Evolutionary conservation across 2,888 invertebrate genomes (phyloP).

Genomic region (Epirrhoe alternata): DNA sequence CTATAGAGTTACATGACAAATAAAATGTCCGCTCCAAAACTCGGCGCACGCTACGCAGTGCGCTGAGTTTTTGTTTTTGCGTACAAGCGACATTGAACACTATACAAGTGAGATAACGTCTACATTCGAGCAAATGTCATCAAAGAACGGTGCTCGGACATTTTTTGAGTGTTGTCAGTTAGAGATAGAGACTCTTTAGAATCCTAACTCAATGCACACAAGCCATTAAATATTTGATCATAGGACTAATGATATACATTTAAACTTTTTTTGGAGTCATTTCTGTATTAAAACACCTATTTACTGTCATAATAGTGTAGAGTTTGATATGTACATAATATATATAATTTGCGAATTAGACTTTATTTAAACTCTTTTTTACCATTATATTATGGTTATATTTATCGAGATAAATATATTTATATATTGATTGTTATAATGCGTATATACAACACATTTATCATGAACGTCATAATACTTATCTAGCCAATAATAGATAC

Average conservation of each 20-base stretch:
- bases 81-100: no score
- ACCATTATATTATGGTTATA: neutral
- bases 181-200: no score
- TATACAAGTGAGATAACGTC: no score
- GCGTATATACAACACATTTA: neutral
- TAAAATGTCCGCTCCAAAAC: no score
- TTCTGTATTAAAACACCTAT: neutral
- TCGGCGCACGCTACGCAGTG: no score
- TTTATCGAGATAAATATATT: neutral
- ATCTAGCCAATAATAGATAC: neutral
- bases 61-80: no score
- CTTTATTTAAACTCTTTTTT: neutral
- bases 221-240: constrained; percentile 20
- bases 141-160: no score
- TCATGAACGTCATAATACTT: neutral
- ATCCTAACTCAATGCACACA: no score
- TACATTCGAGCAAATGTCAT: no score
- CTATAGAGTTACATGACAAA: no score
- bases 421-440: neutral
- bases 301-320: neutral
- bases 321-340: constrained; percentile 27
- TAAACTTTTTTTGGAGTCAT: neutral
- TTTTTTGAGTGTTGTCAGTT: no score
- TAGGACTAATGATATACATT: constrained; percentile 12
- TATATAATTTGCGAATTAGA: neutral